Evolutionary conservation across 1,140 invertebrate species (phyloP), one percentile per base, ranked within the genome.

Genomic region (Drosophila rhopaloa): DNA sequence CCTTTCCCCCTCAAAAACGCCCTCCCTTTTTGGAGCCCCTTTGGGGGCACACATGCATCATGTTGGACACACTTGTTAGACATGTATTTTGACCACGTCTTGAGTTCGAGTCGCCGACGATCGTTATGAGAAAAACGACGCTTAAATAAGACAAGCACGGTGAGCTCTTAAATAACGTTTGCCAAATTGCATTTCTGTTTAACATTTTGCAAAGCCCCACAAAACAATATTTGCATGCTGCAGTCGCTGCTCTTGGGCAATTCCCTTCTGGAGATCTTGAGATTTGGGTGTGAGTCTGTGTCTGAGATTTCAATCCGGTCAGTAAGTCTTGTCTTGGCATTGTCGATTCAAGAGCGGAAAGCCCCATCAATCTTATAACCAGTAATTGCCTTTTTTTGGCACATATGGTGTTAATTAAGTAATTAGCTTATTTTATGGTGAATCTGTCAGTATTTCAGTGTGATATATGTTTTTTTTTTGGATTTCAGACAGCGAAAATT

Each of bases 101-200:
- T 32, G 47, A 40, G 27, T 29, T 38, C n/a, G 8, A 43, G 24
- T 16, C 29, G 5, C 7, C 19, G 19, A 16, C 57, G 43, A 57
- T 56, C 62, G 62, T 71, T 71, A 37, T 70, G 44, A 56, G 29
- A 16, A 56, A 67, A 55, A 57, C 43, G 38, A 29, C 0, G 60
- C 60, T 38, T 24, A 58, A 72, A 72, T 50, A 68, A 58, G 68
- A 58, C 68, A 58, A 35, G 51, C 66, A 40, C 62, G 50, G 67
- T 48, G 67, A 71, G 68, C 68, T 71, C 53, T 72, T 58, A 50
- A 72, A 72, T 71, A 71, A 71, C 44, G 44, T 72, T 72, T 72
- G 68, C 32, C 53, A 58, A 72, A 71, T 72, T 72, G 68, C 68
- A 72, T 57, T 71, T 71, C 19, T 57, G 68, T 71, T 72, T 71